These are phyloP conservation scores for Allacma fusca DNA, from an alignment of 2,888 invertebrate species.

Conservation along the genomic window DNA sequence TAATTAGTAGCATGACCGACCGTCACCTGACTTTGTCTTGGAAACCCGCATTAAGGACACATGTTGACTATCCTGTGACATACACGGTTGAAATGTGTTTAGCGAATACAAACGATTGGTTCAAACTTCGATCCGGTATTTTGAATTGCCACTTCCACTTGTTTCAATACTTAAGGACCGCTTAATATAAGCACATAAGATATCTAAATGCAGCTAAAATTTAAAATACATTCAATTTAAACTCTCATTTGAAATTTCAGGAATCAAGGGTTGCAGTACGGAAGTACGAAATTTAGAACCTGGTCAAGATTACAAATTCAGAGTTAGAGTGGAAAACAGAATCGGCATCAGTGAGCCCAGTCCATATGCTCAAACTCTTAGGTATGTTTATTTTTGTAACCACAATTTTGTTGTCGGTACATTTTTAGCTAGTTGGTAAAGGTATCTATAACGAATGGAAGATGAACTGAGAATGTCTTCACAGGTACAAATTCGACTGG, in stretches of 20 bases:
- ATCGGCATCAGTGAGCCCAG: slow-evolving; percentile 97
- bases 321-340: slow-evolving; percentile 95
- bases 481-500: slow-evolving; percentile 46
- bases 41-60: slow-evolving; percentile 87
- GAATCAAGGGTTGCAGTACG: slow-evolving; percentile 43
- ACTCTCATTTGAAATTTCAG: no score
- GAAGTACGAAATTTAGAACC: slow-evolving; percentile 90
- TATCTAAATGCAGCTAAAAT: no score
- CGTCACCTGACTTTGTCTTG: slow-evolving; percentile 87
- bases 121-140: slow-evolving; percentile 78
- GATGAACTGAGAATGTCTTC: slow-evolving; percentile 24
- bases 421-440: no score
- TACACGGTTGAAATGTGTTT: slow-evolving; percentile 96
- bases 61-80: slow-evolving; percentile 87
- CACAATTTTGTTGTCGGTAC: background rate
- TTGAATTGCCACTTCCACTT: no score
- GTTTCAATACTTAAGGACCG: no score
- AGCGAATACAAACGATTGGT: slow-evolving; percentile 75
- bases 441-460: no score
- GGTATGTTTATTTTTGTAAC: slow-evolving; percentile 63
- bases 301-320: slow-evolving; percentile 92
- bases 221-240: no score
- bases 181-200: no score
- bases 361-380: slow-evolving; percentile 83
- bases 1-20: slow-evolving; percentile 91